These are phyloP conservation scores for Datnioides undecimradiatus DNA, from an alignment of 2,113 vertebrate genomes.

Conservation along the genomic window DNA sequence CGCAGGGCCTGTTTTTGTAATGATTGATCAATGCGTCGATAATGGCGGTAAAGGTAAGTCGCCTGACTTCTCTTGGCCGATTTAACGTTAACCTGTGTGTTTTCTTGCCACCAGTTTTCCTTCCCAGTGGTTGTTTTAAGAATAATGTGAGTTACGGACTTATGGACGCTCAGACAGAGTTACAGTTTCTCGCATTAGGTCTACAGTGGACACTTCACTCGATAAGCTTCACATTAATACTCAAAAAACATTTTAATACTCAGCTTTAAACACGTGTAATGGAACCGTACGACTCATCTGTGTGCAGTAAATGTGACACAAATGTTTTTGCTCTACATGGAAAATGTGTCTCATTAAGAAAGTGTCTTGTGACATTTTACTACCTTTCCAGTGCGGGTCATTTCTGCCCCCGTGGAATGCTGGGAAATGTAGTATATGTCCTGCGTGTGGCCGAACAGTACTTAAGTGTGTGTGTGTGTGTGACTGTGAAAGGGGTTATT, in stretches of 20 bases:
- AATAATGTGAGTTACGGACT: neutral
- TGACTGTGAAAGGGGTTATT: no score
- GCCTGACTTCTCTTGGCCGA: neutral
- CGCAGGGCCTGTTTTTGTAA: conserved; percentile 74
- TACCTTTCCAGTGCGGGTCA: conserved; percentile 79
- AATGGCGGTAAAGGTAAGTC: conserved; percentile 84
- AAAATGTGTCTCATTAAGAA: conserved; percentile 79
- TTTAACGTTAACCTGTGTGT: neutral
- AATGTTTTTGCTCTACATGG: conserved; percentile 56
- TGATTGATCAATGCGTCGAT: conserved; percentile 77
- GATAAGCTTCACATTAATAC: neutral
- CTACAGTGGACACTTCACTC: conserved; percentile 10
- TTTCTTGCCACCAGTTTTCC: neutral
- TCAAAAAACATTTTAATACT: neutral
- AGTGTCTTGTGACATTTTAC: conserved; percentile 89
- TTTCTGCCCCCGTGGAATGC: conserved; percentile 56
- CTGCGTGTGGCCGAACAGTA: neutral
- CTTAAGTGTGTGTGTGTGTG: neutral
- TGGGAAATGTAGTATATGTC: conserved; percentile 79
- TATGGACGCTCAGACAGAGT: neutral
- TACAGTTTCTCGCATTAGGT: conserved; percentile 35
- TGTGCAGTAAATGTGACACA: neutral
- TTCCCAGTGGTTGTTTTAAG: conserved; percentile 2
- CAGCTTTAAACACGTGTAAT: no score
- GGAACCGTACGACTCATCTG: no score